Percentiles rank a stretch among this genome's conserved stretches.
Conservation (phyloP, 2,113 vertebrate genomes). For the Electrona antarctica region DNA sequence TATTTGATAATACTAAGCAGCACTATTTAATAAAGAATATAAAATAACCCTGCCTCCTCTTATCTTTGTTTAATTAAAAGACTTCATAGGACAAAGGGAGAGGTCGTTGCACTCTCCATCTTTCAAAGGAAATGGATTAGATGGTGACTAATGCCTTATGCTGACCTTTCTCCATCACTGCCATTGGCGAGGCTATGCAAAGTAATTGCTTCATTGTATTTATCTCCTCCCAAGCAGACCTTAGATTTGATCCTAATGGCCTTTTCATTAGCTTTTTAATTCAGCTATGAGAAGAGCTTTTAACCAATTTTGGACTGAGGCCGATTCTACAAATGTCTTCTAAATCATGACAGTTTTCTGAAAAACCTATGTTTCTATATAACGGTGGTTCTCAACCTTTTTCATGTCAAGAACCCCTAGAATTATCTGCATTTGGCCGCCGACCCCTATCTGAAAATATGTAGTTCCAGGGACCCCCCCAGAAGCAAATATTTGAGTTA, state of each 20-base stretch:
- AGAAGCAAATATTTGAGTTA: too few relatives aligned
- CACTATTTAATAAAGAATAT: too few relatives aligned
- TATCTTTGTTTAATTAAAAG: conserved; percentile 69
- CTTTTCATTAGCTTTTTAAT: conserved; percentile 70
- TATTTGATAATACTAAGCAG: background rate
- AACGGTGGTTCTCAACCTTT: too few relatives aligned
- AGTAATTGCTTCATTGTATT: conserved; percentile 57
- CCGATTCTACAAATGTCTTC: too few relatives aligned
- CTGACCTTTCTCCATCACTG: conserved; percentile 62
- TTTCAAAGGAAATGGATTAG: conserved; percentile 56
- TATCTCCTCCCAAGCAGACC: conserved; percentile 64
- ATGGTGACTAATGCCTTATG: conserved; percentile 61
- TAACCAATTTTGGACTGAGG: background rate
- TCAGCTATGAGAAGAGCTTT: conserved; percentile 42
- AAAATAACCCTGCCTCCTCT: conserved; percentile 22
- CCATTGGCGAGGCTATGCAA: conserved; percentile 37
- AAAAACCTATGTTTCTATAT: too few relatives aligned
- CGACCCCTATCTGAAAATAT: too few relatives aligned
- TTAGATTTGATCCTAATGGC: conserved; percentile 63
- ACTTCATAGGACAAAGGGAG: conserved; percentile 29
- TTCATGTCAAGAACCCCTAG: too few relatives aligned
- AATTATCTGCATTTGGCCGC: too few relatives aligned
- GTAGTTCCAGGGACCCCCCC: too few relatives aligned
- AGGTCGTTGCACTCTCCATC: conserved; percentile 50
- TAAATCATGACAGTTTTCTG: too few relatives aligned